Evolutionary conservation across 2,113 vertebrate genomes (phyloP).

Genomic region (Heliornis fulica): DNA sequence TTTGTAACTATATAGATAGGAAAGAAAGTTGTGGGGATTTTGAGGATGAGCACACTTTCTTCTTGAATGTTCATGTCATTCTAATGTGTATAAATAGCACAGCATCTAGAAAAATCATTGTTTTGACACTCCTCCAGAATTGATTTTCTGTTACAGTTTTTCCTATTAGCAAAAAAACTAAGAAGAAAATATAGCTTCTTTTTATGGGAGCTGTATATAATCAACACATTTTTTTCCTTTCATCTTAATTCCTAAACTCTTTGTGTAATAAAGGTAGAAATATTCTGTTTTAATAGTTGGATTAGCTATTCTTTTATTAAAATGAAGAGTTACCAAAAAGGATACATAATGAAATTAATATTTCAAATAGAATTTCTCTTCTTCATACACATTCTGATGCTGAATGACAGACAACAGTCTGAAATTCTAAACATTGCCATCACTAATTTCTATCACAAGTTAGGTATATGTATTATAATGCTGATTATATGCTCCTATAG

Average conservation of each 20-base stretch:
- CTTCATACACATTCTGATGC: neutral
- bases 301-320: neutral
- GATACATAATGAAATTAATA: neutral
- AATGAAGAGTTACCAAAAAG: neutral
- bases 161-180: slow-evolving; percentile 16
- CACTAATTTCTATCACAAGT: neutral
- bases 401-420: neutral
- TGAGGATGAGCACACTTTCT: neutral
- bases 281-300: neutral
- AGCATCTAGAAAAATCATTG: slow-evolving; percentile 53
- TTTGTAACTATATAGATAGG: neutral
- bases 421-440: neutral
- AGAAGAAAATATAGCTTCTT: slow-evolving; percentile 17
- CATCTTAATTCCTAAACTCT: neutral
- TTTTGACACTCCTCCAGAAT: slow-evolving; percentile 22
- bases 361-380: neutral
- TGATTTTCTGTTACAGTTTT: slow-evolving; percentile 35
- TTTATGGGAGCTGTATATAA: neutral
- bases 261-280: neutral
- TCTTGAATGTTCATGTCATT: neutral
- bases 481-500: neutral
- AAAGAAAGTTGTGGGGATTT: neutral
- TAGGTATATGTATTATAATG: neutral
- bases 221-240: neutral
- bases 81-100: neutral